Evolutionary conservation across 2,113 vertebrate species (phyloP).

Genomic region (Heterotilapia buettikoferi): DNA sequence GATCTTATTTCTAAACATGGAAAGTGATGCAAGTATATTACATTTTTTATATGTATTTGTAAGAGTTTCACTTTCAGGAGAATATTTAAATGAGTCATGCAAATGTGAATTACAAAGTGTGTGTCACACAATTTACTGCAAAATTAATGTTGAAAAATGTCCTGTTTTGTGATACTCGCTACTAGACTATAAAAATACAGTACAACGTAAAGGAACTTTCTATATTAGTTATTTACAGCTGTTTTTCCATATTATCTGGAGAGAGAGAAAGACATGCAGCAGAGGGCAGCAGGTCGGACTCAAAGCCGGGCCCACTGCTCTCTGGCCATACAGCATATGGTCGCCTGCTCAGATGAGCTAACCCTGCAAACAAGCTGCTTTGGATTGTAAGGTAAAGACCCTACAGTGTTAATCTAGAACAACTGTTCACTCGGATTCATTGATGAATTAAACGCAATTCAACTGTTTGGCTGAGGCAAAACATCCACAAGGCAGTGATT

Average conservation of each 20-base stretch:
- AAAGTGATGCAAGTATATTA: neutral
- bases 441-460: neutral
- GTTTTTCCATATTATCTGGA: neutral
- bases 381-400: neutral
- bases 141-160: neutral
- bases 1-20: neutral
- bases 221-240: neutral
- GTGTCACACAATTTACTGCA: neutral
- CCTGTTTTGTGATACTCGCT: neutral
- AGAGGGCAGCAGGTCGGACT: neutral
- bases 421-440: neutral
- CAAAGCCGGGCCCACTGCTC: neutral
- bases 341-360: neutral
- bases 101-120: neutral
- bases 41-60: neutral
- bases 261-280: neutral
- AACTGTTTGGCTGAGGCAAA: neutral
- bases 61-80: neutral
- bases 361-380: neutral
- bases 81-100: neutral
- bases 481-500: neutral
- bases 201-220: neutral
- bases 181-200: neutral
- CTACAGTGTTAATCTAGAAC: neutral
- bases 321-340: neutral